Conservation (phyloP, 23 tunicate genomes). For the Styela clava region DNA sequence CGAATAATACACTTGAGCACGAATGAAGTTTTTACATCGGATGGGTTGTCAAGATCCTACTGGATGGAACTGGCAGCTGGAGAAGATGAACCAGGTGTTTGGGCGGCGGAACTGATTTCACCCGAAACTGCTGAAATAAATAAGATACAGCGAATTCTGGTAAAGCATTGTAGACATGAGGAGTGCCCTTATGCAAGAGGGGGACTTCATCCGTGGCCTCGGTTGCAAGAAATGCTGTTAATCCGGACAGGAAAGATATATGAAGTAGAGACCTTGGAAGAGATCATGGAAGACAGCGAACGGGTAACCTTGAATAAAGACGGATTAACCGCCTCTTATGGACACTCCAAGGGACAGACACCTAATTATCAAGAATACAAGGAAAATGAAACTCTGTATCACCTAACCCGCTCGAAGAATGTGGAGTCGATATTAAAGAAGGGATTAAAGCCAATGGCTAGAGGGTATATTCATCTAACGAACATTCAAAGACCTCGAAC, state of each 20-base stretch:
- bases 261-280: not conserved
- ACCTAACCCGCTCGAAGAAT: not conserved
- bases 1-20: not conserved
- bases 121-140: too few species aligned
- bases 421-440: not conserved
- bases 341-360: not conserved
- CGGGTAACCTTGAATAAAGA: not conserved
- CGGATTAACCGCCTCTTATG: not conserved
- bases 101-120: not conserved
- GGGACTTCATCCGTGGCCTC: not conserved
- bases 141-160: not conserved
- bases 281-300: not conserved
- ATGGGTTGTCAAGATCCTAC: constrained; percentile 15
- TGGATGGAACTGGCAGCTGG: constrained; percentile 26
- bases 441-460: not conserved
- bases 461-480: not conserved
- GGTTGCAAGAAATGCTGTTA: not conserved
- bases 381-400: not conserved
- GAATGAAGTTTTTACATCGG: constrained; percentile 6
- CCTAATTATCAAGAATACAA: not conserved
- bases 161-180: not conserved
- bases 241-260: not conserved
- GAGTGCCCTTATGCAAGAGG: not conserved
- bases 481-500: not conserved
- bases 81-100: not conserved